A percentile compares a stretch with the other conserved stretches of the same genome.
Evolutionary conservation across 2,113 vertebrate genomes (phyloP).

Genomic region (Fulica atra): DNA sequence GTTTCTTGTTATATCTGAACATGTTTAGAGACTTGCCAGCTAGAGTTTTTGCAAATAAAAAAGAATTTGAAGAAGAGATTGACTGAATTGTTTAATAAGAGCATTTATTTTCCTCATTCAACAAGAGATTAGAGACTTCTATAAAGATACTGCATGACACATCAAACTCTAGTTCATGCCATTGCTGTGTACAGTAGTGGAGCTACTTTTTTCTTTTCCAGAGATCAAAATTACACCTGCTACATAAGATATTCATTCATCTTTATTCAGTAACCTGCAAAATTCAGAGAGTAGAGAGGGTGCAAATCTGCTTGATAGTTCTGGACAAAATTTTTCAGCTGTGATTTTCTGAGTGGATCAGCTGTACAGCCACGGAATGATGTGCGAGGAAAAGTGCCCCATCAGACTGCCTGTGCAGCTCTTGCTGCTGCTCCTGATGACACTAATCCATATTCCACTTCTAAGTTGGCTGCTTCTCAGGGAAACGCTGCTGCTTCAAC

Average conservation of each 20-base stretch:
- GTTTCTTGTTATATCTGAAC: neutral
- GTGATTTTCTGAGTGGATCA: conserved; percentile 63
- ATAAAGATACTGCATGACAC: neutral
- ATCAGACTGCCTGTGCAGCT: conserved; percentile 54
- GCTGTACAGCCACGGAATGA: conserved; percentile 36
- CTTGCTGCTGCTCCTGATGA: conserved; percentile 65
- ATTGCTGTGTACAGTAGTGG: neutral
- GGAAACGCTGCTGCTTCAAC: conserved; percentile 63
- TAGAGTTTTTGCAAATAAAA: neutral
- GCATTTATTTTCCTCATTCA: neutral
- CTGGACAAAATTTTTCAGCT: conserved; percentile 55
- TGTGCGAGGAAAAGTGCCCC: conserved; percentile 22
- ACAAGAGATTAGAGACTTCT: conserved; percentile 13
- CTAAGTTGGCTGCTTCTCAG: conserved; percentile 72
- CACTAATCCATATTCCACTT: conserved; percentile 74
- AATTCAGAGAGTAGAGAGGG: conserved; percentile 28
- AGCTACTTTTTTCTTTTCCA: neutral
- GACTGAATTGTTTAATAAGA: conserved; percentile 1
- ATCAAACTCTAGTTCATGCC: neutral
- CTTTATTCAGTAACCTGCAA: conserved; percentile 59
- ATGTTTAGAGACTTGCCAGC: neutral
- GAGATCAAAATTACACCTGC: conserved; percentile 35
- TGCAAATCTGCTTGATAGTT: conserved; percentile 51
- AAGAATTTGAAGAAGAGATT: neutral
- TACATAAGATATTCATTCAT: conserved; percentile 51